Base-by-base conservation (phyloP, 2,797 vertebrate genomes). In the Eulemur coronatus region DNA sequence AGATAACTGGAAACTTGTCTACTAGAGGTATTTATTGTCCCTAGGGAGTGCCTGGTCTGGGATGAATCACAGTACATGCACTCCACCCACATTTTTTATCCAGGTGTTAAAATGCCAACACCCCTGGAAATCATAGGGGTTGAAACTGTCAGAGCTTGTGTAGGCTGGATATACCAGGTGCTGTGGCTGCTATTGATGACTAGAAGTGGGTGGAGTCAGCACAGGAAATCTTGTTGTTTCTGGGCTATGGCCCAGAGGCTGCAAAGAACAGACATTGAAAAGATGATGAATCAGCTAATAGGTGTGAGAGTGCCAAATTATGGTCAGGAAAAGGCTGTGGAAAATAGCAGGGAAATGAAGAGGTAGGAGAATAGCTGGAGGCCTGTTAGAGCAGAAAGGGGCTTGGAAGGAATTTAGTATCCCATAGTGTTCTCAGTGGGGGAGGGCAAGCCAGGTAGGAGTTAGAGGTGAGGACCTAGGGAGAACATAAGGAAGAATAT, bases 91-190 rank as follows among this genome's bases (percentile, higher is more conserved):
- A 94, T 89, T 96, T 96, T 95, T 95, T 76, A 82, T 72, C 48
- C 93, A 98, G 96, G 96, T 97, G 63, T 91, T 96, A 96, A 84
- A 91, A 94, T 28, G 35, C 94, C 91, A 96, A 97, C 96, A 73
- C 96, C 93, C 92, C n/a, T 95, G 72, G 48, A 93, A 96, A 35
- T 73, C 89, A 96, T 9, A 78, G 46, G 5, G 61, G 33, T 63
- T 92, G 88, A 67, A 76, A 84, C 22, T 95, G 93, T 59, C 82
- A 94, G 67, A 67, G 69, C 30, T 35, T 81, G 22, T 89, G 43
- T 43, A 69, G 92, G 48, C 84, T 84, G 76, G n/a, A 59, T 76
- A 38, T 4, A 52, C 69, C 50, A 91, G 93, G 81, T 94, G 79
- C 63, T 28, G 9, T 30, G 18, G 46, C 52, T 97, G n/a, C 12